Base-by-base conservation (phyloP, 2,888 invertebrate species). In the Orthosia incerta region DNA sequence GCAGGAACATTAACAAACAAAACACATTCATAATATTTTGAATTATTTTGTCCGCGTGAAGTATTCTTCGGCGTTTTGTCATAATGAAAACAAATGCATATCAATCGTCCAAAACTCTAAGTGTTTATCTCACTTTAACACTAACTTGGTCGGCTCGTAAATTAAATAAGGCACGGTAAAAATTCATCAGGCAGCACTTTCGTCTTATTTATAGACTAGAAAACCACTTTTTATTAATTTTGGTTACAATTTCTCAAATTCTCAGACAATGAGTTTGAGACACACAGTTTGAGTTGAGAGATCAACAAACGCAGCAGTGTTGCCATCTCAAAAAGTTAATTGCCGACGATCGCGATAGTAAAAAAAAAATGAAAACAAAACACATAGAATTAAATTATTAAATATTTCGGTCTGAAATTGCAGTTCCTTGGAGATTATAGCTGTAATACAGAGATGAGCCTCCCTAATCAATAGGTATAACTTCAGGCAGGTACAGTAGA, bases 1-100 rank as follows among this genome's bases (percentile, higher is more conserved):
- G 96, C 73, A 96, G 90, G 91, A 96, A 96, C 95, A 96, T 96
- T 85, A 96, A 92, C 89, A 96, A 94, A 93, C 95, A 95, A 90
- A 96, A 96, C 79, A 95, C 92, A 84, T 94, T 89, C 82, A 94
- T 87, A 89, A 95, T 90, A 94, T 95, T 95, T 91, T 93, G 95
- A 89, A 95, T 95, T 86, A 95, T 94, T 94, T 95, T 95, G 89
- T 96, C 95, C 76, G 95, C 95, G 89, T 95, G 93, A 86, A 95
- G 93, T 87, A 96, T 96, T 90, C 96, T 94, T 86, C 95, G 94
- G 88, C 96, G 95, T 91, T 95, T 96, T 88, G 94, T 95, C 96
- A 96, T 96, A 94, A 94, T 95, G 94, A 94, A 94, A 95, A 95
- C 95, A 95, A 94, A 92, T 91, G 91, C 90, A 89, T 81, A 87